These are phyloP conservation scores for Cataglyphis livida DNA, from an alignment of 2,888 invertebrate genomes.

Conservation along the genomic window DNA sequence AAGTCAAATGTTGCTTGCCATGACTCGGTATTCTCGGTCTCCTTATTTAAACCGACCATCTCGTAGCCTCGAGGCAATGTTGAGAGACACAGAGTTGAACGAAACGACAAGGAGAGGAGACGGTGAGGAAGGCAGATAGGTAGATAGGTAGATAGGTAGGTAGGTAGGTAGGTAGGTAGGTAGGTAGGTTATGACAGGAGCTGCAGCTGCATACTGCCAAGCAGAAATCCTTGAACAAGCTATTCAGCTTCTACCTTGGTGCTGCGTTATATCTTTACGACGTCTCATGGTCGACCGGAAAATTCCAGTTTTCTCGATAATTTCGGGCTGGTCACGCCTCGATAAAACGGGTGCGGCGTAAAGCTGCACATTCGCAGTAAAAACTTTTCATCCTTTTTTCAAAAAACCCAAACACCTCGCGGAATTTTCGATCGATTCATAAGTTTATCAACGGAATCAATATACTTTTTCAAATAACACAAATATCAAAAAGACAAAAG, in stretches of 20 bases:
- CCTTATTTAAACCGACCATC: slow-evolving; percentile 60
- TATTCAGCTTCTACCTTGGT: slow-evolving; percentile 49
- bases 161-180: slow-evolving; percentile 29
- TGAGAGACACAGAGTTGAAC: slow-evolving; percentile 56
- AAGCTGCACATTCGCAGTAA: slow-evolving; percentile 1
- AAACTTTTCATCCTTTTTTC: slow-evolving; percentile 43
- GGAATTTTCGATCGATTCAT: background rate
- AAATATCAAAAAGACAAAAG: background rate
- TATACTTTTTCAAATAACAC: background rate
- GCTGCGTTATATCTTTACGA: slow-evolving; percentile 47
- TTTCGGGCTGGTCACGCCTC: slow-evolving; percentile 55
- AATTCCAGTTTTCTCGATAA: slow-evolving; percentile 63
- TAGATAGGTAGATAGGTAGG: slow-evolving; percentile 24
- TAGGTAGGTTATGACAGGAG: slow-evolving; percentile 61
- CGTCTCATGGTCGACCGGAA: slow-evolving; percentile 44
- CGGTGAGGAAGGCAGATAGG: slow-evolving; percentile 33
- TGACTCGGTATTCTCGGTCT: slow-evolving; percentile 68
- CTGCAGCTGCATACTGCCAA: slow-evolving; percentile 69
- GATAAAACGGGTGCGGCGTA: background rate
- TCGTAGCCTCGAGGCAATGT: slow-evolving; percentile 60
- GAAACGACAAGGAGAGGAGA: slow-evolving; percentile 64
- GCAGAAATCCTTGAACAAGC: slow-evolving; percentile 73
- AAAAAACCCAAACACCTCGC: background rate
- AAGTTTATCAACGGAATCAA: background rate
- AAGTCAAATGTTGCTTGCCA: slow-evolving; percentile 62